Base-by-base conservation (phyloP, 2,888 invertebrate genomes). In the Gymnoscelis rufifasciata region DNA sequence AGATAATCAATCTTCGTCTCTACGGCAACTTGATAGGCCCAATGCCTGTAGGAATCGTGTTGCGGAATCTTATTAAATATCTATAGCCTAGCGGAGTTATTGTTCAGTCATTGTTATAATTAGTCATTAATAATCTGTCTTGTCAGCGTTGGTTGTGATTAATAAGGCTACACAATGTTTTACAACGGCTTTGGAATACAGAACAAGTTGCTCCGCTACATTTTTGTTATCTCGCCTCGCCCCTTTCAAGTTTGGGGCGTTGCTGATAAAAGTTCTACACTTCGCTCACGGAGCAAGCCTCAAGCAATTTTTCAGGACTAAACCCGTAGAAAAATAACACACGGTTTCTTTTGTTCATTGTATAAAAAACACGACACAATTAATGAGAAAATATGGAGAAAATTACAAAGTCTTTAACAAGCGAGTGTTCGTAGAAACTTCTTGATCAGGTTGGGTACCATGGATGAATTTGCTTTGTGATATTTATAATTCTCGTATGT, bases 1-100 rank as follows among this genome's bases (percentile, higher is more conserved):
- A 70, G 60, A 67, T 66, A 65, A 84, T 84, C 79, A 78, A 84
- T 86, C 83, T 77, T 80, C 77, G 81, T 83, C 84, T 69, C 71
- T 74, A 69, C 67, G 53, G 68, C 68, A 67, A 69, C 69, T 68
- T 71, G 78, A 78, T 79, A 77, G 72, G 67, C 63, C 66, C 71
- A 71, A 73, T 74, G 75, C 71, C 68, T 71, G 68, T 66, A 71
- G 78, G 74, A 76, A 74, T 76, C 73, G 72, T 78, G 80, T 80
- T 78, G 73, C 76, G 73, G 77, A 78, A 81, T 83, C 75, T 77
- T 80, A 78, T 81, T 78, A 73, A 78, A 75, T 78, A 74, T 74
- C 71, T 73, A 71, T 70, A 72, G 69, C 66, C 66, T 62, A 62
- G 56, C 61, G 59, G 59, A 68, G 69, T 71, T 74, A 81, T 83